Evolutionary conservation across 2,113 vertebrate genomes (phyloP).

Genomic region (Elephas maximus): DNA sequence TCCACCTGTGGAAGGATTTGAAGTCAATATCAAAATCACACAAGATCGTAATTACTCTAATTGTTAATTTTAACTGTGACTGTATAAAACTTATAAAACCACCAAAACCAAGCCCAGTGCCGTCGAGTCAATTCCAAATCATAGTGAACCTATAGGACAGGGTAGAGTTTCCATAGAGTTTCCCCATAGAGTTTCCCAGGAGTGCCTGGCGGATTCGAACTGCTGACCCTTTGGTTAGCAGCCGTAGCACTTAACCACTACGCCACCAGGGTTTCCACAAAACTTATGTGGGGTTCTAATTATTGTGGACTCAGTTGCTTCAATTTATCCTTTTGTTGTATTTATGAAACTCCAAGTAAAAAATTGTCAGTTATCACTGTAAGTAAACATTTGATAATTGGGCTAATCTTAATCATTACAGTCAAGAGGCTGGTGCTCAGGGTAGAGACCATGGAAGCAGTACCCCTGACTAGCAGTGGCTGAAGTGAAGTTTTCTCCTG

Average conservation of each 20-base stretch:
- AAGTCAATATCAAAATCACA: slow-evolving; percentile 29
- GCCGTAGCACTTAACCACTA: too few species aligned
- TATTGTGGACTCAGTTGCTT: not conserved
- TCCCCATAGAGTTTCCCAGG: too few species aligned
- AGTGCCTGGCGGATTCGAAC: too few species aligned
- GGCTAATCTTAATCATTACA: not conserved
- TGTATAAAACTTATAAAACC: not conserved
- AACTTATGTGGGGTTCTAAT: not conserved
- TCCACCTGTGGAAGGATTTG: not conserved
- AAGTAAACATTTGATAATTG: not conserved
- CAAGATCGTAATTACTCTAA: not conserved
- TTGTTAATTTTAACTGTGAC: not conserved
- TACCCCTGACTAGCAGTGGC: not conserved
- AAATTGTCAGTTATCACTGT: not conserved
- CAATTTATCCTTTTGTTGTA: not conserved
- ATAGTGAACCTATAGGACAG: too few species aligned
- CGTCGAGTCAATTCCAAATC: too few species aligned
- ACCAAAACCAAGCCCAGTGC: too few species aligned
- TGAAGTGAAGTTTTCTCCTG: not conserved
- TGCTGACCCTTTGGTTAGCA: too few species aligned
- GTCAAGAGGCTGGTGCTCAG: not conserved
- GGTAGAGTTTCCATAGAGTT: too few species aligned
- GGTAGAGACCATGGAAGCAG: not conserved
- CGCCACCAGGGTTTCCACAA: too few species aligned
- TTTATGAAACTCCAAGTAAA: slow-evolving; percentile 21